Conservation (phyloP, 2,888 invertebrate genomes). For the Pogonocherus hispidulus region DNA sequence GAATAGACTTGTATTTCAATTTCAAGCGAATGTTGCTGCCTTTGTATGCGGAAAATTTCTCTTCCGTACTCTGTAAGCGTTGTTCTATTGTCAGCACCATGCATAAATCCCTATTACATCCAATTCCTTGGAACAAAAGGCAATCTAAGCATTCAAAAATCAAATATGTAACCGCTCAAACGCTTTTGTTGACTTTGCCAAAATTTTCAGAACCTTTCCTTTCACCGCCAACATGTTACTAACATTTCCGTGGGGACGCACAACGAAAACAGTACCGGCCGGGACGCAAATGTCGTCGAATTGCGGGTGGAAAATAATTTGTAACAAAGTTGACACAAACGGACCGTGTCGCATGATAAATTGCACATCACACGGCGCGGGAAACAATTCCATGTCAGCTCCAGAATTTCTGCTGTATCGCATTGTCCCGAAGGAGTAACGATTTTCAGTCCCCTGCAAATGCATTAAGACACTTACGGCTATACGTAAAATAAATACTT, state of each 20-base stretch:
- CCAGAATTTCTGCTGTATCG: constrained; percentile 26
- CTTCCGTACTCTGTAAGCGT: too few species aligned
- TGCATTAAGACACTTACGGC: constrained; percentile 23
- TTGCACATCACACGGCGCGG: constrained; percentile 19
- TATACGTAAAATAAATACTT: not conserved
- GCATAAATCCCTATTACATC: too few species aligned
- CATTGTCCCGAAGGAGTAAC: constrained; percentile 20
- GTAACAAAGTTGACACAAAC: constrained; percentile 27
- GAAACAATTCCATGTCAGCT: constrained; percentile 26
- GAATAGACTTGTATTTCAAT: too few species aligned
- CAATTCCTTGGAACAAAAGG: too few species aligned
- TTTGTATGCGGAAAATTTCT: too few species aligned
- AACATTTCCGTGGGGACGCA: not conserved
- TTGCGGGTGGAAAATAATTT: constrained; percentile 25
- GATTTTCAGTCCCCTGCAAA: constrained; percentile 14
- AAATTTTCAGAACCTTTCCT: too few species aligned
- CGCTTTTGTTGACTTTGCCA: too few species aligned
- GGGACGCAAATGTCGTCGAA: constrained; percentile 16
- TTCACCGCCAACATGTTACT: too few species aligned
- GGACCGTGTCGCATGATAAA: constrained; percentile 28
- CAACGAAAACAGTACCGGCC: constrained; percentile 21
- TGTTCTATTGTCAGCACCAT: too few species aligned
- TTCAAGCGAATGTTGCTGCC: too few species aligned
- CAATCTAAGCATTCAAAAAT: too few species aligned
- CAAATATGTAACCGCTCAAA: too few species aligned